Evolutionary conservation across 2,797 vertebrate species (phyloP).

Genomic region (Poeciliopsis gracilis): DNA sequence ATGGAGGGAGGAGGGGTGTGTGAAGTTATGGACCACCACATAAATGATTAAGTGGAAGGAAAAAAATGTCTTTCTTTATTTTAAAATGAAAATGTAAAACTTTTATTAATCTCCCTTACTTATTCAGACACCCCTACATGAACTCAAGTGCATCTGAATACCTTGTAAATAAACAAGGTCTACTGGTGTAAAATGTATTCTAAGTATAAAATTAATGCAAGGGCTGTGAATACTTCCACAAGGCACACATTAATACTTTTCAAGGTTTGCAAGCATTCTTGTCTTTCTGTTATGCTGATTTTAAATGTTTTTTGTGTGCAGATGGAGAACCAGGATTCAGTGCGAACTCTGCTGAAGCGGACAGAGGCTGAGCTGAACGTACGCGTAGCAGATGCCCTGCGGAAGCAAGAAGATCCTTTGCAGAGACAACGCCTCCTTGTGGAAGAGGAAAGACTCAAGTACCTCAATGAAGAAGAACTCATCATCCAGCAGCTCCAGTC

Average conservation of each 20-base stretch:
- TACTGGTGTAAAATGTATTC: neutral
- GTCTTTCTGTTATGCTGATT: conserved; percentile 15
- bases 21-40: neutral
- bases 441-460: conserved; percentile 97
- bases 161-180: neutral
- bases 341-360: conserved; percentile 90
- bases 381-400: conserved; percentile 90
- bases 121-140: neutral
- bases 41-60: neutral
- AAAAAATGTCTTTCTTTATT: neutral
- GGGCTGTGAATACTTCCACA: neutral
- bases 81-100: neutral
- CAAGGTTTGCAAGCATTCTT: neutral
- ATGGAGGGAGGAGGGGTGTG: neutral
- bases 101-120: neutral
- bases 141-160: neutral
- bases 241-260: neutral
- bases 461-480: conserved; percentile 97
- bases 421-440: conserved; percentile 97
- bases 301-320: conserved; percentile 57
- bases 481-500: conserved; percentile 98
- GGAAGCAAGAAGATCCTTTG: conserved; percentile 96
- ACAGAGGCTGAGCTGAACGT: conserved; percentile 93
- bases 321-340: conserved; percentile 94
- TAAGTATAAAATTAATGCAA: neutral